Conservation (phyloP, 2,888 invertebrate species). For the Xestia xanthographa region DNA sequence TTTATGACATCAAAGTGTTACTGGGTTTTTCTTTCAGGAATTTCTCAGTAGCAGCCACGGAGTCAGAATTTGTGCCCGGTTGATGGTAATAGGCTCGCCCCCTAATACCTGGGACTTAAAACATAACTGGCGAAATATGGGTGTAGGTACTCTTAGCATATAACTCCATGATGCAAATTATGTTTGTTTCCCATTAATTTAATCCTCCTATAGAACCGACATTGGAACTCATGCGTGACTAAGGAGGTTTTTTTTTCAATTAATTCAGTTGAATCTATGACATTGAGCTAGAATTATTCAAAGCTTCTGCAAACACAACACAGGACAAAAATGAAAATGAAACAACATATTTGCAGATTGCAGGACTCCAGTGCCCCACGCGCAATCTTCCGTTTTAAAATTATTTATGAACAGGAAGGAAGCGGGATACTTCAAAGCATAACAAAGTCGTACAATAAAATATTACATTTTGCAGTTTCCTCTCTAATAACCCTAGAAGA, state of each 20-base stretch:
- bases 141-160: background rate
- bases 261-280: background rate
- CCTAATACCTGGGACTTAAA: background rate
- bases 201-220: background rate
- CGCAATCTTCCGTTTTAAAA: background rate
- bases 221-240: background rate
- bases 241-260: background rate
- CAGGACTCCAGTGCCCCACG: background rate
- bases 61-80: background rate
- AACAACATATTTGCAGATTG: constrained; percentile 2
- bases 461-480: constrained; percentile 19
- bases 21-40: background rate
- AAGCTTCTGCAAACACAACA: background rate
- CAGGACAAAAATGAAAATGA: constrained; percentile 23
- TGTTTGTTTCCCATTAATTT: background rate
- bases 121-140: background rate
- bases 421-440: constrained; percentile 11
- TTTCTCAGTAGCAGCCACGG: background rate
- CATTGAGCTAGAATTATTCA: constrained; percentile 34
- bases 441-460: constrained; percentile 4
- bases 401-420: constrained; percentile 21
- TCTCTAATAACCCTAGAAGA: background rate
- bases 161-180: background rate
- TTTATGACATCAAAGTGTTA: background rate
- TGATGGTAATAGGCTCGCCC: background rate